Conservation (phyloP, 2,797 vertebrate genomes). For the Argentina silus region DNA sequence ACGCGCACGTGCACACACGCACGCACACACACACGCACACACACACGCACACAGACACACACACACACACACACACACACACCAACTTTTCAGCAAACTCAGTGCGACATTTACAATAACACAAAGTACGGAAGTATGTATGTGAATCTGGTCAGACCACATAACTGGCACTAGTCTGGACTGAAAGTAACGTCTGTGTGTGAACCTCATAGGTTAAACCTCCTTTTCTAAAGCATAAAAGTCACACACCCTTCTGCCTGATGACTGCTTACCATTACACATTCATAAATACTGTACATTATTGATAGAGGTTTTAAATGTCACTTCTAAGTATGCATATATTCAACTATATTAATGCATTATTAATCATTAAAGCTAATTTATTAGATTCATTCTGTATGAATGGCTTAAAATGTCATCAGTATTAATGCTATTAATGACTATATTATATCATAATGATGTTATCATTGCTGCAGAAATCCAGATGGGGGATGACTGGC, state of each 20-base stretch:
- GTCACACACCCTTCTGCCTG: slow-evolving; percentile 17
- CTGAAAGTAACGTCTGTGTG: not conserved
- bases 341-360: slow-evolving; percentile 22
- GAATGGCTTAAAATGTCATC: not conserved
- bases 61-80: too few relatives aligned
- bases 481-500: too few relatives aligned
- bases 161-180: not conserved
- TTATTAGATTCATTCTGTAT: not conserved
- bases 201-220: slow-evolving; percentile 10
- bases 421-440: not conserved
- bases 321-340: slow-evolving; percentile 24
- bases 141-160: not conserved
- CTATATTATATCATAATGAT: not conserved
- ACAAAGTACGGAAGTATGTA: not conserved
- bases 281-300: slow-evolving; percentile 25
- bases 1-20: slow-evolving; percentile 9
- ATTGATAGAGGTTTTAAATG: slow-evolving; percentile 20
- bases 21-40: not conserved
- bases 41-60: not conserved
- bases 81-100: not conserved
- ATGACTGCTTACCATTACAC: slow-evolving; percentile 9
- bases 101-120: not conserved
- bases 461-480: too few relatives aligned
- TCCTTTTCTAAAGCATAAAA: not conserved
- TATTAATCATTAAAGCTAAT: slow-evolving; percentile 14